These are phyloP conservation scores for Crax fasciolata DNA, from an alignment of 2,797 vertebrate genomes.

Conservation along the genomic window DNA sequence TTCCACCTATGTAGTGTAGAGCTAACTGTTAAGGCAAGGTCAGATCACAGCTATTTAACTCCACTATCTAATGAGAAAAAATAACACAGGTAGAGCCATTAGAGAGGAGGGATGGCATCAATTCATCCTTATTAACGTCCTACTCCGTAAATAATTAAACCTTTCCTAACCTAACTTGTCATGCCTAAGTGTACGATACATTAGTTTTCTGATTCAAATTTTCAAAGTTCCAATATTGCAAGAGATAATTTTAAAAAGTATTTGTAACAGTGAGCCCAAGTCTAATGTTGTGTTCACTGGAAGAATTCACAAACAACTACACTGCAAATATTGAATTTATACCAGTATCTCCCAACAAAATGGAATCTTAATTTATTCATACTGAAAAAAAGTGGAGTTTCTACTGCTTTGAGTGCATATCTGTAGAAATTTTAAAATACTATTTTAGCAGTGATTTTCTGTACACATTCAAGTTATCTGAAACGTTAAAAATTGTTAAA, in stretches of 20 bases:
- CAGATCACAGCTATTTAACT: constrained; percentile 46
- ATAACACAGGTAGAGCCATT: neutral
- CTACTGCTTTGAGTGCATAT: neutral
- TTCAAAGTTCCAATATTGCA: neutral
- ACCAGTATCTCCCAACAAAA: neutral
- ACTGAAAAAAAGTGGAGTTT: neutral
- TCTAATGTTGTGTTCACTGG: neutral
- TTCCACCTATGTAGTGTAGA: constrained; percentile 11
- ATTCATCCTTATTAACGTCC: neutral
- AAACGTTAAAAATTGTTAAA: neutral
- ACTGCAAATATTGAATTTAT: neutral
- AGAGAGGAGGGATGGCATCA: constrained; percentile 13
- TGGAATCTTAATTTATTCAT: neutral
- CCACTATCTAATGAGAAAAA: neutral
- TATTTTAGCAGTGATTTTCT: neutral
- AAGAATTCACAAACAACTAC: neutral
- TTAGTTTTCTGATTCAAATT: neutral
- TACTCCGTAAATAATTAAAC: neutral
- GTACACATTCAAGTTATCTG: neutral
- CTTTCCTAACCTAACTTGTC: neutral
- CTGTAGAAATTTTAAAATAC: neutral
- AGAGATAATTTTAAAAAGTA: neutral
- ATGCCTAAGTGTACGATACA: neutral
- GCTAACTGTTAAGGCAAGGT: constrained; percentile 18
- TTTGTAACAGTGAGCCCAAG: neutral